phyloP scores from a whole-genome alignment of 37 sponge, comb jelly and placozoan species.

The Spongilla lacustris region DNA sequence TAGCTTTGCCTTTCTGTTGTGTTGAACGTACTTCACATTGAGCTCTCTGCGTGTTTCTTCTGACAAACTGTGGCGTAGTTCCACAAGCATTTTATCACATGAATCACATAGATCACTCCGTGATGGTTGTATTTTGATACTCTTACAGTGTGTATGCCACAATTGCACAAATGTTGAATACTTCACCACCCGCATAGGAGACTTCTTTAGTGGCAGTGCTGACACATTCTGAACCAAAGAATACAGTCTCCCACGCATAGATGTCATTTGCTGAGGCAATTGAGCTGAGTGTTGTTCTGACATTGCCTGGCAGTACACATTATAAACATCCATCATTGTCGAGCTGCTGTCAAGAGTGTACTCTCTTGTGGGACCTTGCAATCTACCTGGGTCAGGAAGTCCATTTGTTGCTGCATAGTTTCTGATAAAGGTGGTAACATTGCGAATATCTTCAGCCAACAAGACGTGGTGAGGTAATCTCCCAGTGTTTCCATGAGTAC shows the following conservation, averaged over 20 bases:
- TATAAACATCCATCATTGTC: neutral
- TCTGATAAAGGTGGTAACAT: neutral
- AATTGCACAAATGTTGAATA: neutral
- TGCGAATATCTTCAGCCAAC: neutral
- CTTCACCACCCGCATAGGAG: neutral
- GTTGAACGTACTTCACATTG: neutral
- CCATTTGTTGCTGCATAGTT: neutral
- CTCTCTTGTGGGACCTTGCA: neutral
- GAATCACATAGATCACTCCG: neutral
- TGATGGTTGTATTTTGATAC: neutral
- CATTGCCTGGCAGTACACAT: neutral
- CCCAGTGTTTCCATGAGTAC: neutral
- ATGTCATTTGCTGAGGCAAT: neutral
- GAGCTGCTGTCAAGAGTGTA: neutral
- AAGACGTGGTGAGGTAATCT: neutral
- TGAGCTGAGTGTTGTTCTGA: neutral
- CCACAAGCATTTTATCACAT: neutral
- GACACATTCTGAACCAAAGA: neutral
- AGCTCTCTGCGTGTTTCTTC: neutral
- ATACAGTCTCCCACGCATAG: neutral
- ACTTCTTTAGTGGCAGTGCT: neutral
- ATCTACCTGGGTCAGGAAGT: neutral
- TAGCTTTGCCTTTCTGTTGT: neutral
- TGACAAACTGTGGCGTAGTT: slow-evolving; percentile 1
- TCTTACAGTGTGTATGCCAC: neutral